Conservation (phyloP, 1,140 invertebrate genomes). For the Drosophila equinoxialis region DNA sequence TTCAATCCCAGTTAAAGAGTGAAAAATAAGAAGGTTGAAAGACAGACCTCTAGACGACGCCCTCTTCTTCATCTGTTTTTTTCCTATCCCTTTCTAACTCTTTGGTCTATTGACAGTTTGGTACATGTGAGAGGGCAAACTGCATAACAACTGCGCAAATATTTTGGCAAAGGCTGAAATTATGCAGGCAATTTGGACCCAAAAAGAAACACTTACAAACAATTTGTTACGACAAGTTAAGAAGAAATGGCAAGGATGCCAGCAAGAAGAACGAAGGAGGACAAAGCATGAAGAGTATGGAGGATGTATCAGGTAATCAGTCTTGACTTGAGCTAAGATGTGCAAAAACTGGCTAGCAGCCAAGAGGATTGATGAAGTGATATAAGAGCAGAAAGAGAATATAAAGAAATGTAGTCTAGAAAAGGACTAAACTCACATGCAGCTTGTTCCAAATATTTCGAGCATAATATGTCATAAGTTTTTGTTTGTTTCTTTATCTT, state of each 20-base stretch:
- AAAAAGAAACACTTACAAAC: conserved; percentile 43
- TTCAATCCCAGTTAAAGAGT: conserved; percentile 28
- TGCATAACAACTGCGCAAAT: conserved; percentile 59
- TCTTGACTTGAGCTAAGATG: conserved; percentile 28
- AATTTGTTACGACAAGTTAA: conserved; percentile 55
- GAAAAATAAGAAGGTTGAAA: neutral
- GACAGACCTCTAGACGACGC: conserved; percentile 10
- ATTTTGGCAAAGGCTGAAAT: conserved; percentile 60
- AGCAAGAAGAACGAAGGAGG: neutral
- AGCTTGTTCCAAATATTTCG: neutral
- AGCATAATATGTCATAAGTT: neutral
- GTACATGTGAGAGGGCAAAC: conserved; percentile 24
- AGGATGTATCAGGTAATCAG: conserved; percentile 50
- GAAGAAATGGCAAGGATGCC: conserved; percentile 26
- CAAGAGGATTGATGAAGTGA: conserved; percentile 56
- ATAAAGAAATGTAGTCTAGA: too few relatives aligned
- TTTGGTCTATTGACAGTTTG: conserved; percentile 35
- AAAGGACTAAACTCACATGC: neutral
- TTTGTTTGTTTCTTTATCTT: neutral
- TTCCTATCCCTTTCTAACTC: neutral
- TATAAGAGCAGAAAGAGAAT: conserved; percentile 1
- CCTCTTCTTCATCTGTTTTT: neutral
- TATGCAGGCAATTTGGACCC: conserved; percentile 69
- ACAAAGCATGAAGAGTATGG: neutral
- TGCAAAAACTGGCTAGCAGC: conserved; percentile 33